These are phyloP conservation scores for Hippocampus comes DNA, from an alignment of 2,113 vertebrate species.

Conservation along the genomic window DNA sequence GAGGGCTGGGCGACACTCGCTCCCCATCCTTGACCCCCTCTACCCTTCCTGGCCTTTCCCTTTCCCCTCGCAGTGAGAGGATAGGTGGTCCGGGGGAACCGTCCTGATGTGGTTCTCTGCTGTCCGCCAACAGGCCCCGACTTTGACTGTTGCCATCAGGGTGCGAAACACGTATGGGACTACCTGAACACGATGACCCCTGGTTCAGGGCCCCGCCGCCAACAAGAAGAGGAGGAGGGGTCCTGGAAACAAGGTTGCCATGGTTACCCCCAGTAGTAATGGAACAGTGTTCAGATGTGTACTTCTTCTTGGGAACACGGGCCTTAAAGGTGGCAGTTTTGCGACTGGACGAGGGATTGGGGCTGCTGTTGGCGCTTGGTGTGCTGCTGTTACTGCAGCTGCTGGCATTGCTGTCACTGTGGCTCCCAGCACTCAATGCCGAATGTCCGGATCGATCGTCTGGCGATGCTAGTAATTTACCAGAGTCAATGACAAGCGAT, in stretches of 20 bases:
- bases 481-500: conserved; percentile 48
- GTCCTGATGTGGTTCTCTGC: conserved; percentile 31
- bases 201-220: conserved; percentile 35
- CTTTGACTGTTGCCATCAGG: conserved; percentile 37
- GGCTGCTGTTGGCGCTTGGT: conserved; percentile 74
- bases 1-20: conserved; percentile 61
- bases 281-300: conserved; percentile 79
- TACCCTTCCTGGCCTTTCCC: conserved; percentile 38
- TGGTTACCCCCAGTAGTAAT: conserved; percentile 54
- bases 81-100: conserved; percentile 53
- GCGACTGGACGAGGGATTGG: conserved; percentile 74
- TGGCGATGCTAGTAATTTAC: conserved; percentile 30
- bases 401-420: conserved; percentile 52
- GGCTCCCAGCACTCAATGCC: conserved; percentile 43
- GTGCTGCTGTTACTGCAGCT: conserved; percentile 72
- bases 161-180: conserved; percentile 26
- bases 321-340: conserved; percentile 90
- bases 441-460: conserved; percentile 55
- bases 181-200: conserved; percentile 39
- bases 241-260: conserved; percentile 52
- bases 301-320: conserved; percentile 86
- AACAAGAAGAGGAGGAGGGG: conserved; percentile 46
- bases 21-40: conserved; percentile 44
- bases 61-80: conserved; percentile 44
- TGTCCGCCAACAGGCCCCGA: conserved; percentile 39